Evolutionary conservation across 2,888 invertebrate genomes (phyloP).

Genomic region (Euphydryas editha): DNA sequence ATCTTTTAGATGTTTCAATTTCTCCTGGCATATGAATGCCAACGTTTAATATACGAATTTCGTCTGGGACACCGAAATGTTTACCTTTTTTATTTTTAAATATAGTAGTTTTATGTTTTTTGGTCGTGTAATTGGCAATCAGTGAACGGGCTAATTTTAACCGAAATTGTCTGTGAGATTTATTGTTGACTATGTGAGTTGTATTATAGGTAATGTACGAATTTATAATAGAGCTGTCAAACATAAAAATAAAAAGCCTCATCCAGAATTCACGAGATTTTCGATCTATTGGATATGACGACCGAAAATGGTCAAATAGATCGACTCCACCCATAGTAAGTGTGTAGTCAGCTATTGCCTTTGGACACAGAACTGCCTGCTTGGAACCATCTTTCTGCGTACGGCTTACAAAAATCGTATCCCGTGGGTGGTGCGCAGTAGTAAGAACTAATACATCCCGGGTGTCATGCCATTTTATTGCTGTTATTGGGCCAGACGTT

Average conservation of each 20-base stretch:
- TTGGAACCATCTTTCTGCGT: conserved; percentile 35
- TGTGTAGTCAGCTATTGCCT: conserved; percentile 50
- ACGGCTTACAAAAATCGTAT: conserved; percentile 24
- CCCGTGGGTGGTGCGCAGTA: conserved; percentile 46
- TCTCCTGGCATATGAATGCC: conserved; percentile 50
- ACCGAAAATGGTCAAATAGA: conserved; percentile 43
- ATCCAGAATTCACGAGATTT: conserved; percentile 52
- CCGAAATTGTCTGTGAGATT: background rate
- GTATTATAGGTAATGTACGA: background rate
- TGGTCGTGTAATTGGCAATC: conserved; percentile 3
- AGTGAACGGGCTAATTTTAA: background rate
- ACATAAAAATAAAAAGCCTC: conserved; percentile 48
- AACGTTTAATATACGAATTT: conserved; percentile 49
- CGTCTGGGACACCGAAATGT: conserved; percentile 49
- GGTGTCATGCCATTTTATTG: conserved; percentile 49
- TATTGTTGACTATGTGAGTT: background rate
- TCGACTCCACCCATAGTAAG: conserved; percentile 52
- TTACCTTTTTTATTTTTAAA: conserved; percentile 40
- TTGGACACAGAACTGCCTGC: conserved; percentile 49
- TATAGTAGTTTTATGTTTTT: conserved; percentile 15
- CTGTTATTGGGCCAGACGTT: conserved; percentile 43
- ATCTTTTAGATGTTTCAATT: conserved; percentile 48
- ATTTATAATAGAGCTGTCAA: conserved; percentile 39
- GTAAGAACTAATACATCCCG: conserved; percentile 45
- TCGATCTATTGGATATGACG: conserved; percentile 49